Percentiles rank a stretch among this genome's conserved stretches.
Conservation (phyloP, 2,888 invertebrate species). For the Heterodera filipjevi region DNA sequence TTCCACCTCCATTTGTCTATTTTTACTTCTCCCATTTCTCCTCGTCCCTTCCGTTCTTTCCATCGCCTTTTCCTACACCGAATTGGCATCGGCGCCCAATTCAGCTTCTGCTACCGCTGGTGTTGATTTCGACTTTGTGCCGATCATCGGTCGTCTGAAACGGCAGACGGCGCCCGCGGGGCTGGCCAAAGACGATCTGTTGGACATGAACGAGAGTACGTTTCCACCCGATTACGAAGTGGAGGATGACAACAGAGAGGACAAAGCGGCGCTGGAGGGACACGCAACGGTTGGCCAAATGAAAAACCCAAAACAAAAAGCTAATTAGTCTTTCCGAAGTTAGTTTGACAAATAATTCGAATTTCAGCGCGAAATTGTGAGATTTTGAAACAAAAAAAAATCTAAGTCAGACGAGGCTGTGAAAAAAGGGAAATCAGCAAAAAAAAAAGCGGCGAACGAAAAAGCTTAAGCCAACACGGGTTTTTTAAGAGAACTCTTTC, state of each 20-base stretch:
- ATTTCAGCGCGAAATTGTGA: no score
- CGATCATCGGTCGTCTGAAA: neutral
- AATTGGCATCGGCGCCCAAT: neutral
- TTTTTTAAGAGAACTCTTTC: no score
- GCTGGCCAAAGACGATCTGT: slow-evolving; percentile 13
- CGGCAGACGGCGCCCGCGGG: neutral
- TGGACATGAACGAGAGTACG: slow-evolving; percentile 35
- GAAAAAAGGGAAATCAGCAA: no score
- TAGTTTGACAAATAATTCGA: no score
- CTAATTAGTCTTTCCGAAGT: neutral
- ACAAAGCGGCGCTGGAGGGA: slow-evolving; percentile 23
- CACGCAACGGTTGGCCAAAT: neutral
- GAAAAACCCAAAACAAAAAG: neutral
- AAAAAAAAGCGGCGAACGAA: no score
- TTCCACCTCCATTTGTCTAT: neutral
- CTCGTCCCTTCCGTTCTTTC: neutral
- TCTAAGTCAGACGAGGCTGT: no score
- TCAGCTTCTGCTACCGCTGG: neutral
- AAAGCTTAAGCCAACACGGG: no score
- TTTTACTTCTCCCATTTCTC: neutral
- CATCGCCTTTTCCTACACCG: neutral
- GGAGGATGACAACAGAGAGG: slow-evolving; percentile 38
- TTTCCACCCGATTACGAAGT: slow-evolving; percentile 37
- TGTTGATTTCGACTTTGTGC: neutral
- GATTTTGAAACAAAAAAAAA: neutral